phyloP scores from a whole-genome alignment of 2,113 vertebrate species.

The Neodon shergylaensis region DNA sequence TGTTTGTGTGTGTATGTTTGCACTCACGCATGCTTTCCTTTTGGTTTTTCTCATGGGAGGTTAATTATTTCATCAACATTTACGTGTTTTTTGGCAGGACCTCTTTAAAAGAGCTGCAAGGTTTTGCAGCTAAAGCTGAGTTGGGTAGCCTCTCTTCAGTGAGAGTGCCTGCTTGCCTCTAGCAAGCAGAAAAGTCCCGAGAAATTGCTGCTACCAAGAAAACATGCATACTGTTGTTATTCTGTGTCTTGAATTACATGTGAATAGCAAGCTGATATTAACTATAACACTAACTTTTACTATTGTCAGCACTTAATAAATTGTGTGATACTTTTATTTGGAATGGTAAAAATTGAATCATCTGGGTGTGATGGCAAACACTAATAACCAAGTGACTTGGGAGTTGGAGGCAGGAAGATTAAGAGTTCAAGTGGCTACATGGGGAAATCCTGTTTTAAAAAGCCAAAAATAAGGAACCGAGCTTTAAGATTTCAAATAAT shows the following conservation, averaged over 20 bases:
- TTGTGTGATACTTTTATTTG: neutral
- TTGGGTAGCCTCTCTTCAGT: no score
- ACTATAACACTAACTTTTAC: neutral
- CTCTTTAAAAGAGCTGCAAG: no score
- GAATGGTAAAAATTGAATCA: neutral
- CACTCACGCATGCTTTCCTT: neutral
- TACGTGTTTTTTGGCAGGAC: no score
- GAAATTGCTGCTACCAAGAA: no score
- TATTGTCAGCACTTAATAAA: neutral
- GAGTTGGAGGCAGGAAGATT: neutral
- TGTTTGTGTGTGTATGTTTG: neutral
- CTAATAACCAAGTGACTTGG: neutral
- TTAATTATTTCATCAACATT: neutral
- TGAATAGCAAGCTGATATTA: neutral
- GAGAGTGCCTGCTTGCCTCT: no score
- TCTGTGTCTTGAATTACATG: no score
- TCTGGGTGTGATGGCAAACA: neutral
- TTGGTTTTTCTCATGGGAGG: neutral
- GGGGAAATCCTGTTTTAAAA: neutral
- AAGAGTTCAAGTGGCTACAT: no score
- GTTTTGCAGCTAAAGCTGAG: no score
- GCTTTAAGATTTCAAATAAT: neutral
- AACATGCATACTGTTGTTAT: no score
- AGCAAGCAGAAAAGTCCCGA: no score
- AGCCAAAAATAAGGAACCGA: neutral